phyloP scores from a whole-genome alignment of 30 jellyfish, hydroid and myxozoan genomes.

The Cassiopea andromeda region DNA sequence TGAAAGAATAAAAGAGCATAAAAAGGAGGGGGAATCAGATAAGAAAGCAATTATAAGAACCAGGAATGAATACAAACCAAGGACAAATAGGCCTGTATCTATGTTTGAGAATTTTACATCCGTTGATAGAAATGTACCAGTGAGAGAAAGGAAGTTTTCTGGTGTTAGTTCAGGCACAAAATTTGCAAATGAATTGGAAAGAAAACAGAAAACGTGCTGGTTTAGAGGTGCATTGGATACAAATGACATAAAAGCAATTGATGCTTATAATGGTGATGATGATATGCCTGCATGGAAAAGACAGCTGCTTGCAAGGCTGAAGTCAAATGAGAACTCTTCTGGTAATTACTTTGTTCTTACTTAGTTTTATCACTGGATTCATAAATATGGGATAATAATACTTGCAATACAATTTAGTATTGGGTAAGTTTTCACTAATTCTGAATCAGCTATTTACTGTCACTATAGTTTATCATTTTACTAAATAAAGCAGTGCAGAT shows the following conservation, averaged over 20 bases:
- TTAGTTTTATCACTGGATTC: background rate
- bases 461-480: no score
- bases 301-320: constrained; percentile 58
- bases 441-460: no score
- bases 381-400: no score
- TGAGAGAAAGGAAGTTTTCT: constrained; percentile 1
- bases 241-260: constrained; percentile 18
- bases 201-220: constrained; percentile 64
- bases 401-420: no score
- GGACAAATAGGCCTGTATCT: constrained; percentile 50
- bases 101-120: constrained; percentile 44
- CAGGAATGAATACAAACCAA: background rate
- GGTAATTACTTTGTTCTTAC: background rate
- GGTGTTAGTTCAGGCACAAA: constrained; percentile 26
- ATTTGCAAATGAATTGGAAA: constrained; percentile 54
- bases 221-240: constrained; percentile 61
- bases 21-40: background rate
- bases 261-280: constrained; percentile 38
- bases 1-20: background rate
- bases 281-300: constrained; percentile 73
- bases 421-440: no score
- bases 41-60: constrained; percentile 36
- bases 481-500: no score
- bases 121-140: background rate
- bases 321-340: constrained; percentile 33